These are phyloP conservation scores for Psephotus haematonotus DNA, from an alignment of 2,113 vertebrate species.

Conservation along the genomic window DNA sequence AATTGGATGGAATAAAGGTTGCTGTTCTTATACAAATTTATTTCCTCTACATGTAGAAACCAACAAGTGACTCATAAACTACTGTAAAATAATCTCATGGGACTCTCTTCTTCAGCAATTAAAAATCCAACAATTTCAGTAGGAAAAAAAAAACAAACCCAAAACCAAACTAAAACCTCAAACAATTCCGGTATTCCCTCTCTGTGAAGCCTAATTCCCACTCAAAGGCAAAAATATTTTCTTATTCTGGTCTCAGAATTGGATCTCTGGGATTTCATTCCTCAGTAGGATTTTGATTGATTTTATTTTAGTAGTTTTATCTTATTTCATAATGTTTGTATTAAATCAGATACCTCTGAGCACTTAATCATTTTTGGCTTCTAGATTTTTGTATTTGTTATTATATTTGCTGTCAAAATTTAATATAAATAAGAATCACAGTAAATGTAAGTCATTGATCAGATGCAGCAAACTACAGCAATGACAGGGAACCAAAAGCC, in stretches of 20 bases:
- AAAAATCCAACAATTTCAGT: neutral
- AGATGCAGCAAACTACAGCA: neutral
- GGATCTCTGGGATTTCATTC: neutral
- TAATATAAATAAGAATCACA: constrained; percentile 1
- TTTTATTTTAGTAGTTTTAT: constrained; percentile 47
- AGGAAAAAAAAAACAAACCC: neutral
- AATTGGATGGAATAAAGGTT: neutral
- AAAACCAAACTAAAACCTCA: fast-evolving
- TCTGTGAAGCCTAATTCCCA: neutral
- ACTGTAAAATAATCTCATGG: neutral
- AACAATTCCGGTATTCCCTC: neutral
- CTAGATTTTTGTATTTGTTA: constrained; percentile 3
- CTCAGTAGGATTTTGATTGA: constrained; percentile 38
- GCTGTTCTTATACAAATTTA: neutral
- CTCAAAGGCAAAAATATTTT: neutral
- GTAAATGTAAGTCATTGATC: constrained; percentile 24
- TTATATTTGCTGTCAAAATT: constrained; percentile 15
- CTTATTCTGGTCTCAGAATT: neutral
- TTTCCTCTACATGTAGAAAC: neutral
- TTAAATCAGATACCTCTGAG: constrained; percentile 28
- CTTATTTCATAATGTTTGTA: constrained; percentile 33
- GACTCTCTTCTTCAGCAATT: neutral
- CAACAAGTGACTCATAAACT: neutral
- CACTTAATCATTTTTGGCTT: constrained; percentile 22
- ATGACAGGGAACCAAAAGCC: neutral